These are phyloP conservation scores for Camptogramma bilineatum DNA, from an alignment of 2,888 invertebrate species.

Conservation along the genomic window DNA sequence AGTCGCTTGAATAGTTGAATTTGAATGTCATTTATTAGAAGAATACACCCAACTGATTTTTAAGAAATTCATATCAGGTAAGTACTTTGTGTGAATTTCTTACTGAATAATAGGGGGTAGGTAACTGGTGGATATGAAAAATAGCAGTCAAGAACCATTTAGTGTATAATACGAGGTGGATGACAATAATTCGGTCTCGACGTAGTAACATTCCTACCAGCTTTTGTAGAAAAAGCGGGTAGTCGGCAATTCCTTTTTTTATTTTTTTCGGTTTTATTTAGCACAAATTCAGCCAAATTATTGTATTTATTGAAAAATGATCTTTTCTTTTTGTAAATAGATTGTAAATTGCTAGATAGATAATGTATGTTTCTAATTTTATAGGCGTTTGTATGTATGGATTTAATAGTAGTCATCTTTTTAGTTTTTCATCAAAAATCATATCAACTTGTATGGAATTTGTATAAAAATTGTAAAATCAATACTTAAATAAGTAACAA, in stretches of 20 bases:
- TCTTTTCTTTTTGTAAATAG: conserved; percentile 73
- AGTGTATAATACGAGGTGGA: conserved; percentile 52
- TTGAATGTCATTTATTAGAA: too few species aligned
- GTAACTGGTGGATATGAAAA: background rate
- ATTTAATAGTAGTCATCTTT: conserved; percentile 45
- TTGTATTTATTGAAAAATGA: conserved; percentile 74
- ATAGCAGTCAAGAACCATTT: background rate
- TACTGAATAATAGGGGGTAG: too few species aligned
- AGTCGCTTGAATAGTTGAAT: too few species aligned
- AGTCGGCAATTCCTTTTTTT: conserved; percentile 25
- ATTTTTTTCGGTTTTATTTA: conserved; percentile 46
- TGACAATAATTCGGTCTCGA: conserved; percentile 67
- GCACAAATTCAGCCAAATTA: conserved; percentile 71
- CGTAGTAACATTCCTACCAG: conserved; percentile 44
- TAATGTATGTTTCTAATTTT: conserved; percentile 65
- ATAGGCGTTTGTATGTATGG: conserved; percentile 51
- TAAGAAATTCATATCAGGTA: too few species aligned
- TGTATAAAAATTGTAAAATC: conserved; percentile 13
- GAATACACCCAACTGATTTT: too few species aligned
- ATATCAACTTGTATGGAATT: conserved; percentile 28
- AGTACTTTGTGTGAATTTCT: too few species aligned
- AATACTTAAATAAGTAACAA: background rate
- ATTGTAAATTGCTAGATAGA: conserved; percentile 80
- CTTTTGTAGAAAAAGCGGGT: conserved; percentile 30
- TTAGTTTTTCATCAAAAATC: conserved; percentile 38